These are phyloP conservation scores for Macrotis lagotis DNA, from an alignment of 2,113 vertebrate species.

Conservation along the genomic window DNA sequence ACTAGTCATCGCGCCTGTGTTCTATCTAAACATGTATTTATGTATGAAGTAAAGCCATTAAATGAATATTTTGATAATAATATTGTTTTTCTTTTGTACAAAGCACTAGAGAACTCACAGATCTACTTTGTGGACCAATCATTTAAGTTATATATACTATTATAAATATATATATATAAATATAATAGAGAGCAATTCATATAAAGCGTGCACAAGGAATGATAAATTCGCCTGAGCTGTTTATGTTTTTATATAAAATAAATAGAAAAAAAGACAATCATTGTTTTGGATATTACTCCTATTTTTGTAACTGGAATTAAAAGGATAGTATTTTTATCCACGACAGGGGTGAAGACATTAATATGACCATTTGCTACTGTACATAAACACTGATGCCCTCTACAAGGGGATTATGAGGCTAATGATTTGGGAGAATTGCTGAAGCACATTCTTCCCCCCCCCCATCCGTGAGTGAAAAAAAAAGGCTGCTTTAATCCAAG, in stretches of 20 bases:
- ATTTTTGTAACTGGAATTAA: constrained; percentile 96
- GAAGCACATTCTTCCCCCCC: constrained; percentile 86
- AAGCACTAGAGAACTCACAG: constrained; percentile 96
- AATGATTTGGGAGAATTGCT: constrained; percentile 89
- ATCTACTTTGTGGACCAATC: constrained; percentile 96
- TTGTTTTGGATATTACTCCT: constrained; percentile 97
- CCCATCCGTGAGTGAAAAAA: constrained; percentile 86
- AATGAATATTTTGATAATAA: constrained; percentile 99
- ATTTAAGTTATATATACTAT: constrained; percentile 89
- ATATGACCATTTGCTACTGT: constrained; percentile 93
- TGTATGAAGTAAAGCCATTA: constrained; percentile 99
- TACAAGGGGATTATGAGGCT: constrained; percentile 90
- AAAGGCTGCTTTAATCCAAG: constrained; percentile 84
- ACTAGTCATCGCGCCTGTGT: constrained; percentile 95
- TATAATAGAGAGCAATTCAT: constrained; percentile 85
- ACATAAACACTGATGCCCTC: constrained; percentile 92
- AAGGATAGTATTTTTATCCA: constrained; percentile 98
- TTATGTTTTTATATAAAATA: constrained; percentile 98
- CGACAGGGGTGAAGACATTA: constrained; percentile 94
- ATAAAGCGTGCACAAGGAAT: constrained; percentile 90
- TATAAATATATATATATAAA: constrained; percentile 88
- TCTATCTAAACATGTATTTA: constrained; percentile 98
- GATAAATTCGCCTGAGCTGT: constrained; percentile 89
- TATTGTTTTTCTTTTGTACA: constrained; percentile 98
- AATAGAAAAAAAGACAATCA: constrained; percentile 95